These are phyloP conservation scores for Echinometra lucunter DNA, from an alignment of 53 echinoderm and acorn worm species.

Conservation along the genomic window DNA sequence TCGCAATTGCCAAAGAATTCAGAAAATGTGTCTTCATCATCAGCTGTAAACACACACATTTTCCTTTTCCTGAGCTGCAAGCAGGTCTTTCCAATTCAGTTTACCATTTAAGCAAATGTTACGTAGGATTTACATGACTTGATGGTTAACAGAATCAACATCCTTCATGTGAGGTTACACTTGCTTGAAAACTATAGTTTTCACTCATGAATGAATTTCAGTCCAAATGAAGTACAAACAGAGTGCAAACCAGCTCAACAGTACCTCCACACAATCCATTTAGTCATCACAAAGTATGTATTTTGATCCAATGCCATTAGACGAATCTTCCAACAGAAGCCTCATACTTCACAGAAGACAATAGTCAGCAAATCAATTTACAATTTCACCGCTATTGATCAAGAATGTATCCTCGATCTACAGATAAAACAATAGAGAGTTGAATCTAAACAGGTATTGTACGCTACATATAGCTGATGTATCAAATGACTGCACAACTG, in stretches of 20 bases:
- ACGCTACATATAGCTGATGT: not conserved
- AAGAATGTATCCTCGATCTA: not conserved
- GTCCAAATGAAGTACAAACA: not conserved
- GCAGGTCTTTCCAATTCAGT: not conserved
- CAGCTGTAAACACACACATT: constrained; percentile 57
- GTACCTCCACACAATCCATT: not conserved
- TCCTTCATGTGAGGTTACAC: not conserved
- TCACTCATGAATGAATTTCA: not conserved
- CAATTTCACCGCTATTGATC: not conserved
- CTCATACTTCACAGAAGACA: not conserved
- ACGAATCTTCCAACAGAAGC: not conserved
- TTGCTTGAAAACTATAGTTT: not conserved
- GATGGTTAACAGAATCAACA: not conserved
- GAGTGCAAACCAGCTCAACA: not conserved
- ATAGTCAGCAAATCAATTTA: constrained; percentile 5
- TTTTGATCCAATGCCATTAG: not conserved
- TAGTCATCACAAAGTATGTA: not conserved
- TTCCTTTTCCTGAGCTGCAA: not conserved
- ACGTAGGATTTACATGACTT: not conserved
- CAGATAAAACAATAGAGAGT: not conserved
- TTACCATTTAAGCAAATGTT: not conserved
- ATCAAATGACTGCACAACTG: not conserved
- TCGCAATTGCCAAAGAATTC: constrained; percentile 62
- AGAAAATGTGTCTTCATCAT: constrained; percentile 53
- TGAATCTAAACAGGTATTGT: not conserved